These are phyloP conservation scores for Aegithalos caudatus DNA, from an alignment of 2,113 vertebrate genomes.

Conservation along the genomic window DNA sequence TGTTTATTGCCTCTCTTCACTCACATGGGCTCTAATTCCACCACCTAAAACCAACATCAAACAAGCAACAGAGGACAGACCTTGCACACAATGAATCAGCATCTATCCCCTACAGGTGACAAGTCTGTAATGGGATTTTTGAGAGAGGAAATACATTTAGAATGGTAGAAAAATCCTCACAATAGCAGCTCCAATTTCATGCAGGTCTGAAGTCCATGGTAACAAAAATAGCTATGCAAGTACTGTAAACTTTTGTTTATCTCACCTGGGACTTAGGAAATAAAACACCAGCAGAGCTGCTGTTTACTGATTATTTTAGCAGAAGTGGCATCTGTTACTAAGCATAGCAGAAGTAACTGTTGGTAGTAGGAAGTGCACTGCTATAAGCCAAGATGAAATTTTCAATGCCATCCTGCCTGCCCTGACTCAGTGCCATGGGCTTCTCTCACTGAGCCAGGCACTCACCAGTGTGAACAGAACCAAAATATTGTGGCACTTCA, in stretches of 20 bases:
- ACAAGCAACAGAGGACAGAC: not conserved
- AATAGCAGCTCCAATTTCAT: not conserved
- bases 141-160: not conserved
- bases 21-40: not conserved
- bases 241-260: not conserved
- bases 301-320: not conserved
- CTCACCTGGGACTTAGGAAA: not conserved
- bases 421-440: not conserved
- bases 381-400: not conserved
- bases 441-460: not conserved
- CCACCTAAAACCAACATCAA: not conserved
- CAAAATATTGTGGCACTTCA: not conserved
- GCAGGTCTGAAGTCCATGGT: not conserved
- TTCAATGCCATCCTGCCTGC: not conserved
- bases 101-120: not conserved
- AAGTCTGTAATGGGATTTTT: not conserved
- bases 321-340: not conserved
- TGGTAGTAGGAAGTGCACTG: not conserved
- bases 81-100: not conserved
- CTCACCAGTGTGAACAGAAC: not conserved
- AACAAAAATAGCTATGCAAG: not conserved
- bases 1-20: not conserved
- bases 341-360: not conserved
- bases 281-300: not conserved
- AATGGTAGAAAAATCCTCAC: not conserved